Base-by-base conservation (phyloP, 2,797 vertebrate species). In the Gila robusta region DNA sequence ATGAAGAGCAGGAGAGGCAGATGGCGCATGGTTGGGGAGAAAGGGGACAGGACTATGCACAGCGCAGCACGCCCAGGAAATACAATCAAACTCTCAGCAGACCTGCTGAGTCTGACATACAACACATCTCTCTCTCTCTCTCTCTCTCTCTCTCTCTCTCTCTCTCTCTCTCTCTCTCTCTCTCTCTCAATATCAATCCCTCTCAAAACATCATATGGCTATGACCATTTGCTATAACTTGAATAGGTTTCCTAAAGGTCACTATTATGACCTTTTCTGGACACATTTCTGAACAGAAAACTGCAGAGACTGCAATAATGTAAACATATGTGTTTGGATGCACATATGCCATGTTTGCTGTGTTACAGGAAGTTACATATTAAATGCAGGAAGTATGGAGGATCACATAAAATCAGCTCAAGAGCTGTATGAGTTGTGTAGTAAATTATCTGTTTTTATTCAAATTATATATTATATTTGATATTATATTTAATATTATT, bases 71-170 rank as follows among this genome's bases (percentile, higher is more conserved):
- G 93, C 82, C 32, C 94, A 94, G 94, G 95, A 95, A 95, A 91
- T 88, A 83, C 88, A 91, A 93, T 91, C 92, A 93, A 88, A 92
- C 88, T 93, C 94, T 86, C 94, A 94, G 92, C 94, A 92, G 94
- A 93, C 94, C 89, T 85, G 88, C 91, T 93, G 93, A 59, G 92
- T 85, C 84, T 84, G 81, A 89, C 89, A 83, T 87, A 87, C 86
- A 81, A 83, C 83, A 82, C 86, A 86, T 76, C 78, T 44, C 39
- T 74, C 78, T 86, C 52, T 26, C 88, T 77, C 35, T 67, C 28
- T 26, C 88, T 81, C 79, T 17, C n/a, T 37, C 80, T 80, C 54
- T 35, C 16, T 62, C 56, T 64, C 79, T 41, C 81, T 85, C 91
- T 87, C 82, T 92, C 87, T 41, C 41, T 10, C 41, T 41, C 41